These are phyloP conservation scores for Benitochromis conjunctus DNA, from an alignment of 2,113 vertebrate genomes.

Conservation along the genomic window DNA sequence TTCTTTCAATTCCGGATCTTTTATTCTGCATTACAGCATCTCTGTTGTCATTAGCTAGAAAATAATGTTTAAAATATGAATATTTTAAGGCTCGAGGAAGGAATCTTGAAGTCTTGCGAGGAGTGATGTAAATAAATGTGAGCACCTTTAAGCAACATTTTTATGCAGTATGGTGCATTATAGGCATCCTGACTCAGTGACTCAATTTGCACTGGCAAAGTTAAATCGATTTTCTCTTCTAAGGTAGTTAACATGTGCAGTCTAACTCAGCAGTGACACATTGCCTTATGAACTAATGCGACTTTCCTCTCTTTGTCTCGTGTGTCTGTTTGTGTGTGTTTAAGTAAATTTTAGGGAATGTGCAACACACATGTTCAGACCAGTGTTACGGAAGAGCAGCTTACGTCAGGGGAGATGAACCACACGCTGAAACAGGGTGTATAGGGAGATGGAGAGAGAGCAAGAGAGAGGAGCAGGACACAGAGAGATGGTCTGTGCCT, in stretches of 20 bases:
- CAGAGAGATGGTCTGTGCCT: not conserved
- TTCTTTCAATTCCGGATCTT: not conserved
- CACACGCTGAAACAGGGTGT: not conserved
- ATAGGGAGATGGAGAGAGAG: not conserved
- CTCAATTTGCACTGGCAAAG: not conserved
- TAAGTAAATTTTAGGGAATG: not conserved
- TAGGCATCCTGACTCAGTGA: not conserved
- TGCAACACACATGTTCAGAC: slow-evolving; percentile 19
- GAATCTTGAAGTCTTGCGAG: slow-evolving; percentile 45
- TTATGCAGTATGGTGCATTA: not conserved
- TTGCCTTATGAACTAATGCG: not conserved
- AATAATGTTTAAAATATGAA: not conserved
- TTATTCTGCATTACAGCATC: not conserved
- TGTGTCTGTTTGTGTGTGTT: not conserved
- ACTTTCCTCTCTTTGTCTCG: not conserved
- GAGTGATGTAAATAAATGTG: not conserved
- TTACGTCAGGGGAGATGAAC: slow-evolving; percentile 29
- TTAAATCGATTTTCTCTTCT: not conserved
- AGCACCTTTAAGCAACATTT: not conserved
- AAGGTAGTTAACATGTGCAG: slow-evolving; percentile 2
- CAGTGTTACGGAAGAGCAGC: slow-evolving; percentile 49
- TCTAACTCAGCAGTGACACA: not conserved
- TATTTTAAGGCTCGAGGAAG: not conserved
- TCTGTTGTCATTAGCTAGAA: not conserved
- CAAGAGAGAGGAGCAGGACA: not conserved